Evolutionary conservation across 2,113 vertebrate genomes (phyloP), one percentile per base, ranked within the genome.

Genomic region (Ophiodon elongatus): DNA sequence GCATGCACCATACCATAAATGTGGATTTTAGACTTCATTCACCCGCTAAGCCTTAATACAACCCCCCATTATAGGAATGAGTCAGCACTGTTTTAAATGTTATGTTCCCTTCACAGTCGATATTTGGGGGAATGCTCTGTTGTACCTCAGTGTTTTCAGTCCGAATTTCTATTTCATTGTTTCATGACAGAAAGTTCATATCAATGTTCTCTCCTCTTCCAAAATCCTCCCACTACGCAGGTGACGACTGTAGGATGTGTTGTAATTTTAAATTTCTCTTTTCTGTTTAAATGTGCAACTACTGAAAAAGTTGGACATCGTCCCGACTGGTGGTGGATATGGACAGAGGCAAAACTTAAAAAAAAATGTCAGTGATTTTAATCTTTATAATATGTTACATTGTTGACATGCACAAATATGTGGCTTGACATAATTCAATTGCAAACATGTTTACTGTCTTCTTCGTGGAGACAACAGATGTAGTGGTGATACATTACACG

Each of bases 311-410:
- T 45, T 60, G 56, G 56, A 60, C 57, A 64, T 56, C 52, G 52
- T 73, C 39, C 43, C 41, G 73, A 41, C 60, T 69, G 72, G 57
- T 69, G 41, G 23, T 62, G 52, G 37, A 35, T 1, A 37, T 62
- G 52, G 37, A 35, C 1, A 35, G 60, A 57, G 57, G 52, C 25
- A 23, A 60, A 73, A 73, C 71, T 59, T 73, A 0, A 71, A 71
- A 73, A 60, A 60, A 72, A 60, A 73, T 60, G 71, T 73, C 71
- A 73, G 71, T 73, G 37, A 73, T 73, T 60, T 73, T 73, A 73
- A 62, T 43, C 71, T 60, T 59, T 73, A 73, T 60, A 43, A 45
- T 45, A 23, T 73, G 27, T 73, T 73, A 31, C 39, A 35, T 50
- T 75, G 59, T 75, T 80, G 43, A 80, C 45, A n/a, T 63, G 41